These are phyloP conservation scores for Semnopithecus entellus DNA, from an alignment of 2,113 vertebrate species.

Conservation along the genomic window DNA sequence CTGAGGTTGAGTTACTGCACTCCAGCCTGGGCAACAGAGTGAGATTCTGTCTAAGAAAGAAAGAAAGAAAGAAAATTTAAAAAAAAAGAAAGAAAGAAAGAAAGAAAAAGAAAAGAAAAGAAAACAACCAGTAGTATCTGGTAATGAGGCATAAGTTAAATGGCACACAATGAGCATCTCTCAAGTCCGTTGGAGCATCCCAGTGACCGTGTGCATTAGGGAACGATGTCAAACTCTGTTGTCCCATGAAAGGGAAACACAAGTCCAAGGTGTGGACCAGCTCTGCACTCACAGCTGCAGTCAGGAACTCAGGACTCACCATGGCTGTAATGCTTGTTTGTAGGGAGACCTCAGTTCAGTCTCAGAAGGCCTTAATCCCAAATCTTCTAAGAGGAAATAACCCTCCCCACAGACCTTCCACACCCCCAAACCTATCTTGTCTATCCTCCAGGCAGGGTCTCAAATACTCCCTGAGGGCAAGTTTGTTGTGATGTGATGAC, in stretches of 20 bases:
- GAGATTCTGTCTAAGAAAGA: too few species aligned
- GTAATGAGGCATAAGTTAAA: neutral
- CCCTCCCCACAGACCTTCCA: neutral
- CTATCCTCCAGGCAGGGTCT: neutral
- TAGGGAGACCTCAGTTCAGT: neutral
- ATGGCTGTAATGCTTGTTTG: neutral
- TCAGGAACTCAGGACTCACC: neutral
- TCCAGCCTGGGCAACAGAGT: too few species aligned
- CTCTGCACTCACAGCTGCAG: too few species aligned
- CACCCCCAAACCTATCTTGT: neutral
- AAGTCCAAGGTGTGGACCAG: rapidly evolving
- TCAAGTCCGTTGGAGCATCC: rapidly evolving
- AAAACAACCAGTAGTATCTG: too few species aligned
- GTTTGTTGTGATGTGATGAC: neutral
- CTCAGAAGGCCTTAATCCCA: neutral
- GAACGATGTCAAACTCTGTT: neutral
- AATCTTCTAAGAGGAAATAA: neutral
- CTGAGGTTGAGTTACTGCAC: too few species aligned
- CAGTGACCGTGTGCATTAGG: rapidly evolving
- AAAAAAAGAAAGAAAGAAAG: too few species aligned
- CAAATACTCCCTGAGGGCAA: neutral
- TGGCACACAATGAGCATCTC: rapidly evolving
- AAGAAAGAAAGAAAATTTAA: rapidly evolving
- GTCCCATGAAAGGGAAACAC: neutral
- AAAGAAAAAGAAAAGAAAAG: too few species aligned